phyloP scores from a whole-genome alignment of 2,797 vertebrate species.

The Eulemur albifrons region DNA sequence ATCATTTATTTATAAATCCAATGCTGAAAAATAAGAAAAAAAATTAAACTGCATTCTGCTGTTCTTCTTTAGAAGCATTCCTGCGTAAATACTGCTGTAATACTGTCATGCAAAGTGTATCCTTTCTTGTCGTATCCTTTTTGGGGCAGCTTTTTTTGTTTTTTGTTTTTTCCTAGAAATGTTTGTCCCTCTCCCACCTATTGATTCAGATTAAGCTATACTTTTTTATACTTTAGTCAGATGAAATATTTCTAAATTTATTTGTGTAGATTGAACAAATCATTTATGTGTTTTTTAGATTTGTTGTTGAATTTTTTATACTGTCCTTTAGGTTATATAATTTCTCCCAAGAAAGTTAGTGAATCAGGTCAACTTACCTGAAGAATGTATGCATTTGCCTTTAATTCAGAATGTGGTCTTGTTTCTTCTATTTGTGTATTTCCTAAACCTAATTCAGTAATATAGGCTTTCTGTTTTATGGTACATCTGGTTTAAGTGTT shows the following conservation, averaged over 20 bases:
- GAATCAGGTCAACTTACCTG: conserved; percentile 71
- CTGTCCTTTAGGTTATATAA: conserved; percentile 26
- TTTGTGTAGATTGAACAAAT: conserved; percentile 35
- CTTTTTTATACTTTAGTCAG: conserved; percentile 52
- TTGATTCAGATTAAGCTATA: conserved; percentile 71
- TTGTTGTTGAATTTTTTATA: conserved; percentile 30
- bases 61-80: conserved; percentile 90
- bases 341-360: conserved; percentile 66
- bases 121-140: conserved; percentile 92
- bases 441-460: conserved; percentile 25
- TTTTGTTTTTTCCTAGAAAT: conserved; percentile 52
- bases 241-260: conserved; percentile 57
- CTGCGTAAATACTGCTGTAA: conserved; percentile 88
- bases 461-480: conserved; percentile 28
- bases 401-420: conserved; percentile 30
- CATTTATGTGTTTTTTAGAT: conserved; percentile 1
- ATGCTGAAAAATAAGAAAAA: conserved; percentile 78
- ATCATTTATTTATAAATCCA: conserved; percentile 74
- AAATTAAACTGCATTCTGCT: conserved; percentile 87
- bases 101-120: conserved; percentile 89
- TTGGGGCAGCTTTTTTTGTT: conserved; percentile 77
- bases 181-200: conserved; percentile 38
- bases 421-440: conserved; percentile 41
- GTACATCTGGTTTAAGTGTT: conserved; percentile 5
- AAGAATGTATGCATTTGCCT: conserved; percentile 42